phyloP scores from a whole-genome alignment of 2,888 invertebrate genomes.

The Suillia variegata region DNA sequence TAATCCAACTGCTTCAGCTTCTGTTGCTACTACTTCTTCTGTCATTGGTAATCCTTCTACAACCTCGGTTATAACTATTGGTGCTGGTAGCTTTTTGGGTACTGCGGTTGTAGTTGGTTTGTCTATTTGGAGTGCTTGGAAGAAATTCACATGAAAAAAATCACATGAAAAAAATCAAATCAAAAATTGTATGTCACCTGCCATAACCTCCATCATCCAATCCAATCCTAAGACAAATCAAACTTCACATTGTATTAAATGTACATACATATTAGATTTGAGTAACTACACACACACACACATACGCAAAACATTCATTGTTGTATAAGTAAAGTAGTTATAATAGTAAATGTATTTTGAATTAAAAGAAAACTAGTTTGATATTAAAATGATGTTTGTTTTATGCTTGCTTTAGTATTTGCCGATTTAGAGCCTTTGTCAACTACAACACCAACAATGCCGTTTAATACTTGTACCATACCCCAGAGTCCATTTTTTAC shows the following conservation, averaged over 20 bases:
- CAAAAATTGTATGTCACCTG: too few species aligned
- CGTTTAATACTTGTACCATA: conserved; percentile 4
- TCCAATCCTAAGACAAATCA: too few species aligned
- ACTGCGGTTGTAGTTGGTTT: conserved; percentile 54
- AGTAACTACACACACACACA: conserved; percentile 8
- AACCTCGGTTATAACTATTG: conserved; percentile 35
- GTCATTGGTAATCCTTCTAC: not conserved
- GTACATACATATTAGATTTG: too few species aligned
- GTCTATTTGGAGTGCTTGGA: conserved; percentile 54
- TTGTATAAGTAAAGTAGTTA: too few species aligned
- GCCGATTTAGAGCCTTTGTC: conserved; percentile 15
- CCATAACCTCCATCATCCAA: too few species aligned
- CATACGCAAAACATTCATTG: conserved; percentile 8
- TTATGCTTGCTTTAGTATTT: conserved; percentile 15
- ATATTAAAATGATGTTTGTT: conserved; percentile 8
- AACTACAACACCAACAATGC: conserved; percentile 12
- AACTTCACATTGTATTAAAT: too few species aligned
- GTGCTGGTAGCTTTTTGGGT: conserved; percentile 61
- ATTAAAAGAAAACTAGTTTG: too few species aligned
- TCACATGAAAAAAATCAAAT: too few species aligned
- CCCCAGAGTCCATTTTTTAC: conserved; percentile 31
- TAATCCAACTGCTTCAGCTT: conserved; percentile 34
- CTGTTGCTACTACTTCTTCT: conserved; percentile 36
- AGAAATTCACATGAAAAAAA: conserved; percentile 41
- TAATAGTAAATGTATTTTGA: too few species aligned